phyloP scores from a whole-genome alignment of 2,797 vertebrate genomes.

The Telmatherina bonti region DNA sequence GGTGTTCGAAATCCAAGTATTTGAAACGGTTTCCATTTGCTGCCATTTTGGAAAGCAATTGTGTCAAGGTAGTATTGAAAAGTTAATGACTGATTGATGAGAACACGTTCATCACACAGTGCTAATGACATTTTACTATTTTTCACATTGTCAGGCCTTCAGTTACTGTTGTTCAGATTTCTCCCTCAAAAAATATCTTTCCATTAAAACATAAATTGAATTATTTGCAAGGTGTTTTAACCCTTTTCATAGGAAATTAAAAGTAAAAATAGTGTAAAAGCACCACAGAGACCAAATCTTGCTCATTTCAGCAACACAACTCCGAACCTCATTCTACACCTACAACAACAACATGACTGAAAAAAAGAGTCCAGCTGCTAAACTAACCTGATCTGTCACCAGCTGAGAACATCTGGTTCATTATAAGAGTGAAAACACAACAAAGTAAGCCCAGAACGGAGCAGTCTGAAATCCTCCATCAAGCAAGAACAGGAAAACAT shows the following conservation, averaged over 20 bases:
- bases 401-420: not conserved
- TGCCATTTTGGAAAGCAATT: not conserved
- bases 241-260: not conserved
- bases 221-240: not conserved
- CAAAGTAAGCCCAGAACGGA: not conserved
- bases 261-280: not conserved
- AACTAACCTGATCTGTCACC: not conserved
- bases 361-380: not conserved
- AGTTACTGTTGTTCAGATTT: not conserved
- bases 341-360: not conserved
- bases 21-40: not conserved
- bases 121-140: too few relatives aligned
- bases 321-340: not conserved
- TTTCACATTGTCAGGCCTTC: not conserved
- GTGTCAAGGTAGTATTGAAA: not conserved
- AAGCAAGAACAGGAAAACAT: not conserved
- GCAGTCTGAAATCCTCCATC: not conserved
- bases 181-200: not conserved
- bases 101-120: not conserved
- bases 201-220: not conserved
- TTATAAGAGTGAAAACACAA: not conserved
- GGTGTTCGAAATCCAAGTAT: constrained; percentile 12
- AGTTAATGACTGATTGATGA: not conserved
- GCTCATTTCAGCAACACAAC: not conserved
- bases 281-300: not conserved